Conservation (phyloP, 1,140 invertebrate species). For the Lepidurus packardi region DNA sequence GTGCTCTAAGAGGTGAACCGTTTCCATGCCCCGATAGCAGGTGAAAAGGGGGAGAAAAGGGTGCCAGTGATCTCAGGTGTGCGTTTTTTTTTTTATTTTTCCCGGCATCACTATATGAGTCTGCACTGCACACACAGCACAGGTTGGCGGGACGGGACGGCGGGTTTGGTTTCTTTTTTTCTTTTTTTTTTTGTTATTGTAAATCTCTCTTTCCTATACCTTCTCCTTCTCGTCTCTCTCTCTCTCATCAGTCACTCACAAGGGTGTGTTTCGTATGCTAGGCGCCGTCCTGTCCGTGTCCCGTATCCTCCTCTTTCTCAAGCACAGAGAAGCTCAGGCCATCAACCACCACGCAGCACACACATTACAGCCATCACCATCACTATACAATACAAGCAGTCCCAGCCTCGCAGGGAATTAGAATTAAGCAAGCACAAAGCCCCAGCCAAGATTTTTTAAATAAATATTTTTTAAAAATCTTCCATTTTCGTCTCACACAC, state of each 20-base stretch:
- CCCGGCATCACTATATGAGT: neutral
- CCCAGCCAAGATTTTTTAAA: neutral
- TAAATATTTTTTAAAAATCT: no score
- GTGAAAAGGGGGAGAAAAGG: neutral
- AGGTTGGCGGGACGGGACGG: neutral
- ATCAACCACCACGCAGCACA: slow-evolving; percentile 20
- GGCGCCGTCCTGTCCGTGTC: slow-evolving; percentile 19
- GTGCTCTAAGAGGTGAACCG: neutral
- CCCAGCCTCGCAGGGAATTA: neutral
- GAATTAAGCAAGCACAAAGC: neutral
- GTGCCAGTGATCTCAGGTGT: slow-evolving; percentile 15
- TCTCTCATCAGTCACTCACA: slow-evolving; percentile 21
- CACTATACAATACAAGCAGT: neutral
- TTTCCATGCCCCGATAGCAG: neutral
- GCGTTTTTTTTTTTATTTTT: neutral
- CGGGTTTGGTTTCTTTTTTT: neutral
- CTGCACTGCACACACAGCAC: neutral
- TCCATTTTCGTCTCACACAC: no score
- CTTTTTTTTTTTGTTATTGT: slow-evolving; percentile 9
- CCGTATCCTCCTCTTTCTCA: neutral
- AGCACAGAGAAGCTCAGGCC: neutral
- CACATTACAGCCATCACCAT: slow-evolving; percentile 7
- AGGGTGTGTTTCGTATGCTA: slow-evolving; percentile 15
- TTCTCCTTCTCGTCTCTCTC: slow-evolving; percentile 1
- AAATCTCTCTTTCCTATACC: neutral